phyloP scores from a whole-genome alignment of 2,888 invertebrate species.

The Zonitis immaculata region DNA sequence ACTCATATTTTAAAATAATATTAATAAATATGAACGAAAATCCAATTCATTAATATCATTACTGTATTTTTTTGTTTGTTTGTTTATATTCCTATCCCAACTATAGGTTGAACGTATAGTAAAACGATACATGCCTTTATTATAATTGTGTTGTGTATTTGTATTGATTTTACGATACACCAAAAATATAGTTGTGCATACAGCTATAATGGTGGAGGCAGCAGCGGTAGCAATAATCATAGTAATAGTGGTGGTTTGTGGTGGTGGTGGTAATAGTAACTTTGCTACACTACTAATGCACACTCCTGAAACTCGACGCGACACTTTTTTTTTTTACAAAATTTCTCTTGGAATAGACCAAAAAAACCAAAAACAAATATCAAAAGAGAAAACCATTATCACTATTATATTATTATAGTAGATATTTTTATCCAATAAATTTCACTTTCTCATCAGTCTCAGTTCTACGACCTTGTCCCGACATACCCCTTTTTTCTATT shows the following conservation, averaged over 20 bases:
- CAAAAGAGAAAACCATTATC: neutral
- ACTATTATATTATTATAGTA: neutral
- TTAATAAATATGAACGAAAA: too few species aligned
- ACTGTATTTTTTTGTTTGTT: too few species aligned
- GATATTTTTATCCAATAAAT: conserved; percentile 16
- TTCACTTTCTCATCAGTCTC: conserved; percentile 48
- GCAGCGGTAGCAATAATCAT: conserved; percentile 23
- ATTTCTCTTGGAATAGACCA: too few species aligned
- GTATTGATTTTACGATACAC: conserved; percentile 49
- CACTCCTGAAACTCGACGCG: conserved; percentile 34
- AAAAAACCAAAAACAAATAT: neutral
- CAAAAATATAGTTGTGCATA: conserved; percentile 14
- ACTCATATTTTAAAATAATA: too few species aligned
- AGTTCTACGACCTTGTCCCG: conserved; percentile 47
- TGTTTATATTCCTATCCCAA: too few species aligned
- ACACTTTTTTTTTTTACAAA: conserved; percentile 41
- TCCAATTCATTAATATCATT: too few species aligned
- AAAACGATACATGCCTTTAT: too few species aligned
- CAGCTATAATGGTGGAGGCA: conserved; percentile 2
- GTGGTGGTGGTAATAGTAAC: conserved; percentile 10
- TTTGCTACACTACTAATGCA: conserved; percentile 11
- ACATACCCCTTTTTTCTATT: conserved; percentile 28
- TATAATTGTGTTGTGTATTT: conserved; percentile 34
- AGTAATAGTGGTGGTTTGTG: too few species aligned
- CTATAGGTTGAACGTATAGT: too few species aligned